These are phyloP conservation scores for Ancistrus triradiatus DNA, from an alignment of 2,113 vertebrate genomes.

Conservation along the genomic window DNA sequence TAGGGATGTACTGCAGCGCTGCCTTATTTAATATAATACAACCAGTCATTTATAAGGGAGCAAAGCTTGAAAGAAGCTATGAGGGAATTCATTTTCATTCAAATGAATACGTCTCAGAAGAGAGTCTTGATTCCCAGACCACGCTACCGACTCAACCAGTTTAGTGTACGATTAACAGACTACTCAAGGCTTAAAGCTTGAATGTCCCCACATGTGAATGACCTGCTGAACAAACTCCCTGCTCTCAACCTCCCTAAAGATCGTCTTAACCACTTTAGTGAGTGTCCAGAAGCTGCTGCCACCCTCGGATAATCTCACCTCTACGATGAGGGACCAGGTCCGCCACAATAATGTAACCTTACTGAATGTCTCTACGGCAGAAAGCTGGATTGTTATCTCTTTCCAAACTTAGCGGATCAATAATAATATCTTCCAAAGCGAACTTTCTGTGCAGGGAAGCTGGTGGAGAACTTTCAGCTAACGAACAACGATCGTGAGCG, in stretches of 20 bases:
- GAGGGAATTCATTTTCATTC: no score
- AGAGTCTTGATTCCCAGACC: no score
- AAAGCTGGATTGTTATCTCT: constrained; percentile 4
- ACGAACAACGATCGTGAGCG: constrained; percentile 8
- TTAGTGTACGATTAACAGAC: no score
- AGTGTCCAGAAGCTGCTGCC: background rate
- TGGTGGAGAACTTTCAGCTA: constrained; percentile 19
- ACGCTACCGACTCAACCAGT: no score
- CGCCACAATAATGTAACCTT: constrained; percentile 24
- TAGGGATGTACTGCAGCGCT: constrained; percentile 32
- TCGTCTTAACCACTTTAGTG: background rate
- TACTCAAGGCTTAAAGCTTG: no score
- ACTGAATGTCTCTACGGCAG: constrained; percentile 41
- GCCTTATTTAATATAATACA: constrained; percentile 48
- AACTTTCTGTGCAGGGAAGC: constrained; percentile 22
- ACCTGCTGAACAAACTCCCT: constrained; percentile 12
- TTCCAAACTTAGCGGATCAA: constrained; percentile 22
- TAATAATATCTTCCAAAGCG: constrained; percentile 22
- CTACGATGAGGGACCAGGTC: constrained; percentile 10
- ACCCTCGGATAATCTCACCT: background rate
- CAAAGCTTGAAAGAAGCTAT: no score
- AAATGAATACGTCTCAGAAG: no score
- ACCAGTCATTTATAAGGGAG: no score
- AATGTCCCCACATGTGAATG: constrained; percentile 21
- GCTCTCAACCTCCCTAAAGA: background rate